phyloP scores from a whole-genome alignment of 2,797 vertebrate genomes.

The Crax fasciolata region DNA sequence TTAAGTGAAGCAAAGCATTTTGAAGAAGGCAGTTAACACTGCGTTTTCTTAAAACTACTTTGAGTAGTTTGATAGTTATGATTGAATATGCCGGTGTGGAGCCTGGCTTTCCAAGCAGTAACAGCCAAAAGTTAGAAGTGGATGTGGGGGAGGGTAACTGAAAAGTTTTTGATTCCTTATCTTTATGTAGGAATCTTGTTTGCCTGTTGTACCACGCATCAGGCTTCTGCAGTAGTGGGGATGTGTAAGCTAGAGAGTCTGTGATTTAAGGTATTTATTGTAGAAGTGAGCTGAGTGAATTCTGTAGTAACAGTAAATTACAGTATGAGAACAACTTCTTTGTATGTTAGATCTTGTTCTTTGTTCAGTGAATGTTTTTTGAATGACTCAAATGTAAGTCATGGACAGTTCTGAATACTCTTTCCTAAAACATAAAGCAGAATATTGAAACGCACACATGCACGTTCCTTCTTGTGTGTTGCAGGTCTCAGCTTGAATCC shows the following conservation, averaged over 20 bases:
- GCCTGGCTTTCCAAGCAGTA: background rate
- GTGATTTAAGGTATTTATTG: background rate
- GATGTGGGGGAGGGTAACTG: background rate
- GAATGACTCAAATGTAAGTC: background rate
- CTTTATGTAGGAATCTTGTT: background rate
- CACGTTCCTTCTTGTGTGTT: background rate
- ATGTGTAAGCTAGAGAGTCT: background rate
- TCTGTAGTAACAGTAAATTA: background rate
- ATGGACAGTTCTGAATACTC: background rate
- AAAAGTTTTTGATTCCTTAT: background rate
- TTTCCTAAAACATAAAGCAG: background rate
- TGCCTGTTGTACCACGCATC: background rate
- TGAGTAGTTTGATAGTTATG: background rate
- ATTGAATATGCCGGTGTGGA: background rate
- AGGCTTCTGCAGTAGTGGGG: background rate
- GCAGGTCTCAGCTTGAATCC: background rate
- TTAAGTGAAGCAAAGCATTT: background rate
- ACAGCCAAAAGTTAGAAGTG: background rate
- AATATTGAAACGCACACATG: background rate
- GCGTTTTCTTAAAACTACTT: background rate
- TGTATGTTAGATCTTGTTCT: background rate
- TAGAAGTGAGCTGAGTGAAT: background rate
- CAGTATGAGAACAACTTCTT: background rate
- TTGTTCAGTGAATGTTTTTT: background rate
- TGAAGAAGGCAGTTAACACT: background rate